Evolutionary conservation across 2,113 vertebrate genomes (phyloP), one percentile per base, ranked within the genome.

Genomic region (Tenebrosternarchus preto): DNA sequence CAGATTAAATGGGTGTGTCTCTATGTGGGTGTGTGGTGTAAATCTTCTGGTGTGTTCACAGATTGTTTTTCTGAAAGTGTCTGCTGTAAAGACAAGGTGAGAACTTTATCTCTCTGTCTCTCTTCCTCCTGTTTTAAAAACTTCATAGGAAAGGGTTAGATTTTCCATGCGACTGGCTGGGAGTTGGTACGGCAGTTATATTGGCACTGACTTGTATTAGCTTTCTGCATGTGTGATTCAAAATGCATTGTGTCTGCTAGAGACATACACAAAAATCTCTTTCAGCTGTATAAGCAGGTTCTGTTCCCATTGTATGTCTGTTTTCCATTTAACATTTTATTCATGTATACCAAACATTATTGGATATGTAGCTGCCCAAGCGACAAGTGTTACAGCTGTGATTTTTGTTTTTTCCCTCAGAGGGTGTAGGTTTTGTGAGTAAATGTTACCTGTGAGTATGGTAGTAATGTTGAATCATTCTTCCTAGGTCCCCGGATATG

Each of bases 1-100:
- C 56, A 79, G 67, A 79, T 39, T 50, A 63, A 50, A 79, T 29
- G 77, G 77, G 77, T 72, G 77, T 72, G 77, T 72, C 56, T 39
- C 17, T 9, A 50, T n/a, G 39, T 46, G 43, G 3, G 43, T 72
- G 69, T 53, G 69, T 29, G 59, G 24, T 46, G 64, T 78, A 31
- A 29, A 33, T 61, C 25, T 60, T n/a, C 31, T 39, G 31, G 24
- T 53, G 39, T 24, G 57, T 46, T 71, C 29, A 56, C 59, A 63
- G 5, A 56, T 7, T 36, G n/a, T 15, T 73, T 8, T 80, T 29
- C 50, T 4, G 6, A 46, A 33, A 31, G 70, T n/a, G 1, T 17
- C 29, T 25, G 12, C 59, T 39, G 60, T 27, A 6, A 39, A 27
- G 20, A 22, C 33, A 12, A 80, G 70, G 78, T 80, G 66, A 80